Evolutionary conservation across 2,888 invertebrate species (phyloP).

Genomic region (Ceramica pisi): DNA sequence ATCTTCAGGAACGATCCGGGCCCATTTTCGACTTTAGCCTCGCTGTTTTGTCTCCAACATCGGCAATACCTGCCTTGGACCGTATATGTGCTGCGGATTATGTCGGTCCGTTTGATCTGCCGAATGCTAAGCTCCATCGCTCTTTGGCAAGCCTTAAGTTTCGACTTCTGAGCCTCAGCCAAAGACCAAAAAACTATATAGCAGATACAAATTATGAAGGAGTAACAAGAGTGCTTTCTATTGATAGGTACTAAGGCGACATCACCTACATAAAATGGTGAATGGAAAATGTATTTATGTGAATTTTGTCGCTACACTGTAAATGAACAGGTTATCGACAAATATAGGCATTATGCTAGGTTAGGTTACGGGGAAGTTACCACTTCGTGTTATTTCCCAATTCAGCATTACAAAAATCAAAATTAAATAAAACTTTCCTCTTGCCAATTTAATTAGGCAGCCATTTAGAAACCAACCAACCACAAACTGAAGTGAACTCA

Average conservation of each 20-base stretch:
- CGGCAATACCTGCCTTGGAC: no score
- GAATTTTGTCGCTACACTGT: background rate
- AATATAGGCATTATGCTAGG: background rate
- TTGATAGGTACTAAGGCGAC: background rate
- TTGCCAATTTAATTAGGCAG: constrained; percentile 1
- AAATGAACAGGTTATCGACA: background rate
- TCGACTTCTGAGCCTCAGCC: no score
- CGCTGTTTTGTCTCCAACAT: no score
- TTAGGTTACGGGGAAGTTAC: background rate
- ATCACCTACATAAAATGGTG: background rate
- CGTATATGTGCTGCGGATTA: no score
- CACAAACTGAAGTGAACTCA: background rate
- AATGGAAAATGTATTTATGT: background rate
- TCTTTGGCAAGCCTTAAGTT: no score
- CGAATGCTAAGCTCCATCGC: no score
- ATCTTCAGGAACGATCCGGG: no score
- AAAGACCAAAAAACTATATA: background rate
- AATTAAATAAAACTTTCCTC: constrained; percentile 1
- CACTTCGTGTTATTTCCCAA: background rate
- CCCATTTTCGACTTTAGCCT: no score
- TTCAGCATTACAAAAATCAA: background rate
- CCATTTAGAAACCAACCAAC: background rate
- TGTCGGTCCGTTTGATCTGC: no score
- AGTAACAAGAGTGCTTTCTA: background rate
- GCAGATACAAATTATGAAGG: background rate